A percentile compares a stretch with the other conserved stretches of the same genome.
These are phyloP conservation scores for Malurus cyaneus DNA, from an alignment of 2,113 vertebrate genomes.

Conservation along the genomic window DNA sequence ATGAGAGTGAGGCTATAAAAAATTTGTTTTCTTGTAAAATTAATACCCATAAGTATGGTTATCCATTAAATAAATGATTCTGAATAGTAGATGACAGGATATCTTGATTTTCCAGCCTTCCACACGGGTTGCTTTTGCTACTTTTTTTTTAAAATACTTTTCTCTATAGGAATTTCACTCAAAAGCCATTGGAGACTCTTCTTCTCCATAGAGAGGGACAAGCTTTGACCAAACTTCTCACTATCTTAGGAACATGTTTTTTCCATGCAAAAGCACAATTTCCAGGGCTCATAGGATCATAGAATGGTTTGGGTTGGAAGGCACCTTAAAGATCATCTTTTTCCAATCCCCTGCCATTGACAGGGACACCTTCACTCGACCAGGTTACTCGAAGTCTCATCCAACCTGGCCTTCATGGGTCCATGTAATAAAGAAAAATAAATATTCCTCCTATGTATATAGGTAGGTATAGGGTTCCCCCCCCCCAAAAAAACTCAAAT, in stretches of 20 bases:
- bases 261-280: background rate
- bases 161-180: background rate
- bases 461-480: rapidly evolving
- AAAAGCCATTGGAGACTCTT: background rate
- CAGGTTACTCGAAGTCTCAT: background rate
- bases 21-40: slow-evolving; percentile 60
- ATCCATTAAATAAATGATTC: background rate
- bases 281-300: background rate
- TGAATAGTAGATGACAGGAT: background rate
- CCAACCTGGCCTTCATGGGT: background rate
- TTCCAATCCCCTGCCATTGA: background rate
- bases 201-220: background rate
- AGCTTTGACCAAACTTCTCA: background rate
- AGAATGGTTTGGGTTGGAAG: background rate
- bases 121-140: background rate
- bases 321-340: background rate
- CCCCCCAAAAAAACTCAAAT: rapidly evolving
- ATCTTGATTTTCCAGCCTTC: background rate
- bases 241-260: background rate
- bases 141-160: background rate
- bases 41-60: slow-evolving; percentile 41
- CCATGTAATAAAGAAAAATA: background rate
- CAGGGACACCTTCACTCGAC: background rate
- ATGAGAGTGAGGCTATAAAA: slow-evolving; percentile 50
- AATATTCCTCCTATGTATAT: background rate